Evolutionary conservation across 2,797 vertebrate species (phyloP), one percentile per base, ranked within the genome.

Genomic region (Malurus splendens): DNA sequence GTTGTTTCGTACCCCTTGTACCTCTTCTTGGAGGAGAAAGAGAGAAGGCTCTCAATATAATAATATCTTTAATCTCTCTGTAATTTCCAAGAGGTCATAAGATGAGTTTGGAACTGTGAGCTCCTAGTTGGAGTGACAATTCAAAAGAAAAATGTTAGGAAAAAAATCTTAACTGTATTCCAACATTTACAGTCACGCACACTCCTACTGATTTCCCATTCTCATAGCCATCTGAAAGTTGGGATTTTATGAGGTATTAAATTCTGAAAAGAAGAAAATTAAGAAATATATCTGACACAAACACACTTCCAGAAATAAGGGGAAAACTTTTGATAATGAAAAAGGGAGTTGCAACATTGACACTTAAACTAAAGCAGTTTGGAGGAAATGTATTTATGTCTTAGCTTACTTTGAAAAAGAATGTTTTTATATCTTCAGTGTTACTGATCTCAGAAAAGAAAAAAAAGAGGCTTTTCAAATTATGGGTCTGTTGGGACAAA

Each of bases 81-180:
- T 60, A 41, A 36, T 91, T 85, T 93, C 67, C 64, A 90, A 75
- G 27, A 39, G 28, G 27, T 90, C 85, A 56, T 86, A 77, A 78
- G n/a, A 52, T 77, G 27, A 82, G 12, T 75, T 79, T 95, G 82
- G 66, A 93, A 88, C 72, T 25, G 11, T 78, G 68, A 93, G 7
- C 57, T 82, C 33, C 32, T 10, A 51, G 77, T 75, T 51, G 67
- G 71, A 90, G 54, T 80, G 71, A 89, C 93, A 94, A 91, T 87
- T 86, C n/a, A 86, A 39, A 84, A 27, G 22, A 48, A 48, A 41
- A 61, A 87, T 80, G 2, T 42, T 60, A 56, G 86, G 60, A 60
- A 80, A 87, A 47, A 84, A 36, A 82, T 59, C 5, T 54, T 71
- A 67, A 42, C 18, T 71, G 72, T 81, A 68, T 48, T 88, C 68